A percentile compares a stretch with the other conserved stretches of the same genome.
Conservation (phyloP, 1,140 invertebrate genomes). For the Bombus confusus region DNA sequence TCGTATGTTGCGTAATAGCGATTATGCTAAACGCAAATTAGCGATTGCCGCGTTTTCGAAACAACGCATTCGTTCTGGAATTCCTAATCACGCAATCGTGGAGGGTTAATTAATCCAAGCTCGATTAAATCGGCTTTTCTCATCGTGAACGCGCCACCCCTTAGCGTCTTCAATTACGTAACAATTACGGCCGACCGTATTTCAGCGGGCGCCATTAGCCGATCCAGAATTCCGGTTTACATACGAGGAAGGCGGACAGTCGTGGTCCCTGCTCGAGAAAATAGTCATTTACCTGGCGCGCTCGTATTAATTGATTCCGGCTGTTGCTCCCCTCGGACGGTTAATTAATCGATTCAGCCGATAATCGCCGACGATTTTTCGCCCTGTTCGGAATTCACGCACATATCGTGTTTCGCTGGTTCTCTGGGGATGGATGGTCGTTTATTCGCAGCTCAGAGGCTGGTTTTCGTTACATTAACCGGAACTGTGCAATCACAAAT, state of each 20-base stretch:
- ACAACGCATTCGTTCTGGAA: neutral
- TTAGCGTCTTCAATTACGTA: slow-evolving; percentile 34
- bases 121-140: slow-evolving; percentile 30
- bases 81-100: neutral
- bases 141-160: neutral
- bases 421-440: neutral
- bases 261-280: neutral
- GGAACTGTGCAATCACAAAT: neutral
- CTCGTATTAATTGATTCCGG: slow-evolving; percentile 30
- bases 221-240: slow-evolving; percentile 21
- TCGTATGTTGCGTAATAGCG: neutral
- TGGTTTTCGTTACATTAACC: slow-evolving; percentile 1
- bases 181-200: slow-evolving; percentile 27
- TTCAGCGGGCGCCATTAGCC: slow-evolving; percentile 22
- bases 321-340: neutral
- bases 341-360: slow-evolving; percentile 16
- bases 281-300: slow-evolving; percentile 8
- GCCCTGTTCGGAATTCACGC: neutral
- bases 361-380: neutral
- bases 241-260: slow-evolving; percentile 7
- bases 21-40: neutral
- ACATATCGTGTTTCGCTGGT: neutral
- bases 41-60: neutral
- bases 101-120: slow-evolving; percentile 20
- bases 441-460: slow-evolving; percentile 4